Percentiles rank a stretch among this genome's conserved stretches.
These are phyloP conservation scores for Porites lobata DNA, from an alignment of 92 coral and sea anemone species.

Conservation along the genomic window DNA sequence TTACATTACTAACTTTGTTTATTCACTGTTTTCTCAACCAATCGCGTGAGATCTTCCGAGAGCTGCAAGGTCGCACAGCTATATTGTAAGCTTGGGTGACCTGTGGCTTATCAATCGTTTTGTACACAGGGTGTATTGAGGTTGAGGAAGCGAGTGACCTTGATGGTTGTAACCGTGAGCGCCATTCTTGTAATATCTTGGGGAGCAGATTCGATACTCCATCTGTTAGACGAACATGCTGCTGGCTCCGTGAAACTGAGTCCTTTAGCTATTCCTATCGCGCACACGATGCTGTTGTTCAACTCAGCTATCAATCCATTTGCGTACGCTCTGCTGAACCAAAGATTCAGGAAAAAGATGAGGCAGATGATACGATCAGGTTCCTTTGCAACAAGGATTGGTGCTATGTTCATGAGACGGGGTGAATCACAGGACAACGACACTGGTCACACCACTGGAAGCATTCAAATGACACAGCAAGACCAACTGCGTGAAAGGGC, in stretches of 20 bases:
- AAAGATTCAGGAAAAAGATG: not conserved
- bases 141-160: not conserved
- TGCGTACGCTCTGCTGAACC: not conserved
- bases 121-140: not conserved
- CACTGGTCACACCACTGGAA: no score
- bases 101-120: not conserved
- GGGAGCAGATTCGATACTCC: not conserved
- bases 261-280: not conserved
- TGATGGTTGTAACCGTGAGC: not conserved
- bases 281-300: not conserved
- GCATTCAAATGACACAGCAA: no score
- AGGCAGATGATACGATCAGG: not conserved
- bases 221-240: not conserved
- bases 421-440: not conserved
- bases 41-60: no score
- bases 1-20: no score
- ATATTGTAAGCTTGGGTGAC: no score
- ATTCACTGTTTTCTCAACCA: no score
- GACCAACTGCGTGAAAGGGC: no score
- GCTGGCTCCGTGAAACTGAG: not conserved
- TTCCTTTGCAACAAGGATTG: not conserved
- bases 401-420: no score
- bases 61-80: no score
- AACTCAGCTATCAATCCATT: conserved; percentile 1
- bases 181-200: not conserved